Evolutionary conservation across 2,797 vertebrate genomes (phyloP).

Genomic region (Coranthus polyacanthus): DNA sequence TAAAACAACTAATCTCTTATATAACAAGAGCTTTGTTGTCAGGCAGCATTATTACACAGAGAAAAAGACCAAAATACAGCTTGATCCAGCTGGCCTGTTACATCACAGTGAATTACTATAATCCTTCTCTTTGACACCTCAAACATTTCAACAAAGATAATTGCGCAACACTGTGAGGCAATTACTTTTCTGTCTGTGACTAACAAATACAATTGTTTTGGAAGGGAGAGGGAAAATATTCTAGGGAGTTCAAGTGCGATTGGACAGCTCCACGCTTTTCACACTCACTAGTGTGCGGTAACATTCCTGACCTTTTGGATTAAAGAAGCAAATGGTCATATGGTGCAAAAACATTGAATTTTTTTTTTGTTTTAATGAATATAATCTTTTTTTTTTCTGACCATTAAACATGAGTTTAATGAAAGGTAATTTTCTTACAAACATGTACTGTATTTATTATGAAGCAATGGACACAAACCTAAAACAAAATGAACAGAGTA

Average conservation of each 20-base stretch:
- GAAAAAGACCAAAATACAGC: constrained; percentile 33
- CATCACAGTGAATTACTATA: constrained; percentile 40
- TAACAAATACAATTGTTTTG: constrained; percentile 1
- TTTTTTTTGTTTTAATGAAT: too few species aligned
- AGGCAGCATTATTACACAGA: constrained; percentile 14
- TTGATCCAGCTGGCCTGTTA: constrained; percentile 32
- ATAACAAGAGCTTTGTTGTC: constrained; percentile 48
- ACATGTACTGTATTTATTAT: constrained; percentile 26
- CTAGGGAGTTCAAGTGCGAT: constrained; percentile 8
- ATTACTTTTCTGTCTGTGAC: constrained; percentile 26
- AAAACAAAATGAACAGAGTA: too few species aligned
- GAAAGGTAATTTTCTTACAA: neutral
- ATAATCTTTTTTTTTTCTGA: neutral
- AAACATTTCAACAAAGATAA: constrained; percentile 18
- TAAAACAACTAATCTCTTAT: constrained; percentile 53
- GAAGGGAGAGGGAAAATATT: neutral
- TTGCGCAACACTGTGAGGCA: constrained; percentile 1
- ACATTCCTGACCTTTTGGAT: neutral
- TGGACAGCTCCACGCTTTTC: constrained; percentile 2
- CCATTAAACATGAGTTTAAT: neutral
- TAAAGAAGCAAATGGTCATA: neutral
- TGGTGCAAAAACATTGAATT: too few species aligned
- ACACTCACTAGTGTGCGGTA: constrained; percentile 4
- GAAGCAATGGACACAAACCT: too few species aligned
- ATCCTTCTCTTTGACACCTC: constrained; percentile 23